Conservation (phyloP, 2,113 vertebrate genomes). For the Phaethornis superciliosus region DNA sequence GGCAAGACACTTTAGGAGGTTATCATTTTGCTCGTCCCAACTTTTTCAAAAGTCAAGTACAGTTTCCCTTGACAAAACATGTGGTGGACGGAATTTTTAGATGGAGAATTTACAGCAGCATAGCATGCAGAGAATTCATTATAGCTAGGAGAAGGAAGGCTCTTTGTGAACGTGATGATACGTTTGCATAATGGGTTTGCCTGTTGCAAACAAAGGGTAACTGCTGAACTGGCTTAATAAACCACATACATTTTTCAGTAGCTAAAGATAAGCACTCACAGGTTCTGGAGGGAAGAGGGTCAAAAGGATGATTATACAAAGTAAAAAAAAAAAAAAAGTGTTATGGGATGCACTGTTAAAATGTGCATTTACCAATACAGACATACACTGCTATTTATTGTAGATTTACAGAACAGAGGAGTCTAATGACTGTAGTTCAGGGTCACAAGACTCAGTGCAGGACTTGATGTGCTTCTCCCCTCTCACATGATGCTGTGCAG, state of each 20-base stretch:
- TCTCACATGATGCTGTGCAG: not conserved
- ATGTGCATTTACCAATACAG: not conserved
- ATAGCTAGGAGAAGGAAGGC: not conserved
- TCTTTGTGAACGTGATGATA: not conserved
- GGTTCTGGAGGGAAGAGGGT: not conserved
- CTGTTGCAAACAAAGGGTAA: not conserved
- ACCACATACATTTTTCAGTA: not conserved
- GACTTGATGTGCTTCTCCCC: not conserved
- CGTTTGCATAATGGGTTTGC: slow-evolving; percentile 11
- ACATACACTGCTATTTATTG: not conserved
- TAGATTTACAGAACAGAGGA: not conserved
- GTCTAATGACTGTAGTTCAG: not conserved
- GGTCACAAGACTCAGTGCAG: not conserved
- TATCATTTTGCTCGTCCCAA: slow-evolving; percentile 45
- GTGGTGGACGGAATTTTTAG: slow-evolving; percentile 19
- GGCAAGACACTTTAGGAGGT: slow-evolving; percentile 19
- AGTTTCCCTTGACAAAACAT: slow-evolving; percentile 26
- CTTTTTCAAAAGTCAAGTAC: slow-evolving; percentile 35
- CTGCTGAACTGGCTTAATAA: not conserved
- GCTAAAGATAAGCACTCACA: not conserved
- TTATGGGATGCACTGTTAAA: not conserved
- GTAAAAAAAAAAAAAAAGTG: not conserved
- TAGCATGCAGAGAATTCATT: slow-evolving; percentile 35
- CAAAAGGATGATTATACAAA: not conserved
- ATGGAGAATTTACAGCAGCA: slow-evolving; percentile 27